phyloP scores from a whole-genome alignment of 2,113 vertebrate genomes.

The Mormyrus iriodes region DNA sequence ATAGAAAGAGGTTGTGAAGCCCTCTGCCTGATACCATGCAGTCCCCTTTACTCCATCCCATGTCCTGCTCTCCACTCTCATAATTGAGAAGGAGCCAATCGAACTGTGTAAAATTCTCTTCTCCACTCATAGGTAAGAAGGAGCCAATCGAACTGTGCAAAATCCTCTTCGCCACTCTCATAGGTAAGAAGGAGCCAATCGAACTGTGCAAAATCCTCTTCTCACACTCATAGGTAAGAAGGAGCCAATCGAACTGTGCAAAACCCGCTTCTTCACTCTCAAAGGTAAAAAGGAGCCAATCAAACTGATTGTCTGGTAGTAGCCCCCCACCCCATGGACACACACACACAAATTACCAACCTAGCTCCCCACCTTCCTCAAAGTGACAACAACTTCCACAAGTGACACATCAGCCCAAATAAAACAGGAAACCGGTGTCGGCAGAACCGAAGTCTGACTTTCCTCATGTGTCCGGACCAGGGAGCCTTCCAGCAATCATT shows the following conservation, averaged over 20 bases:
- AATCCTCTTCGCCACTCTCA: not conserved
- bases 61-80: not conserved
- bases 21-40: not conserved
- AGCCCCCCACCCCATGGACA: not conserved
- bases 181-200: not conserved
- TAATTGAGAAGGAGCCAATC: not conserved
- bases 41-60: not conserved
- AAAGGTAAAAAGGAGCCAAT: not conserved
- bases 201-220: not conserved
- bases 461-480: not conserved
- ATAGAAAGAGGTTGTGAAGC: not conserved
- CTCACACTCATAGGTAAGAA: too few relatives aligned
- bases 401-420: not conserved
- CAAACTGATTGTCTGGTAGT: not conserved
- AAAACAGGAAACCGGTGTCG: not conserved
- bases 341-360: not conserved
- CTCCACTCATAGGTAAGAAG: not conserved
- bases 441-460: not conserved
- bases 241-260: not conserved
- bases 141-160: not conserved
- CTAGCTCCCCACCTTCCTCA: slow-evolving; percentile 17
- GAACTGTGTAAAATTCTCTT: not conserved
- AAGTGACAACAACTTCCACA: not conserved
- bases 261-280: too few relatives aligned
- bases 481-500: not conserved